Base-by-base conservation (phyloP, 2,888 invertebrate species). In the Nycteola revayana region DNA sequence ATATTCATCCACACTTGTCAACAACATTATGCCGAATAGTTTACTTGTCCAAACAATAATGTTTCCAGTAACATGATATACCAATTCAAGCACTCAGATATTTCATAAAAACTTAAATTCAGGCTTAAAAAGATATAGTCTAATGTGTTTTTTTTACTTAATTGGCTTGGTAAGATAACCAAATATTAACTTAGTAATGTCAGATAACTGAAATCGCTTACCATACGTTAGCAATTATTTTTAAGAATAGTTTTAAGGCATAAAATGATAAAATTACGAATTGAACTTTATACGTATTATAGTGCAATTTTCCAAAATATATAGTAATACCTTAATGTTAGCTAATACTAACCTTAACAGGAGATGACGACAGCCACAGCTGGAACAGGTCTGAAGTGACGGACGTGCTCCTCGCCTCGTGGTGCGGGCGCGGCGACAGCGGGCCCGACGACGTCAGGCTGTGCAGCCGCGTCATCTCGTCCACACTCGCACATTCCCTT, bases 301-400 rank as follows among this genome's bases (percentile, higher is more conserved):
- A n/a, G n/a, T n/a, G n/a, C 28, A 30, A 30, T 44, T 17, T 28
- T 31, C n/a, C 25, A n/a, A n/a, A 23, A 28, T 22, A 45, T 46
- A n/a, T 20, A 34, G 28, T 24, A 24, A 8, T 25, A 28, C 20
- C 32, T 18, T 39, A 33, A 42, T 25, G 17, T 35, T 33, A 32
- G 58, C 65, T 49, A 66, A 46, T 51, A 71, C 90, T 78, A 47
- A 93, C 92, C 90, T 93, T 92, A 66, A 93, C 89, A 3, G 95
- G 94, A 30, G 94, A 94, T 17, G 95, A 92, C 20, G 94, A 92
- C 68, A 96, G 84, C 96, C 96, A 96, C 49, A 94, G 90, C 66
- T 95, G 95, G 80, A 96, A 96, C 46, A 96, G 89, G 72, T 96
- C 96, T 48, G 95, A 94, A 25, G 94, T 94, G 50, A 95, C 93